Evolutionary conservation across 2,797 vertebrate species (phyloP).

Genomic region (Peromyscus eremicus): DNA sequence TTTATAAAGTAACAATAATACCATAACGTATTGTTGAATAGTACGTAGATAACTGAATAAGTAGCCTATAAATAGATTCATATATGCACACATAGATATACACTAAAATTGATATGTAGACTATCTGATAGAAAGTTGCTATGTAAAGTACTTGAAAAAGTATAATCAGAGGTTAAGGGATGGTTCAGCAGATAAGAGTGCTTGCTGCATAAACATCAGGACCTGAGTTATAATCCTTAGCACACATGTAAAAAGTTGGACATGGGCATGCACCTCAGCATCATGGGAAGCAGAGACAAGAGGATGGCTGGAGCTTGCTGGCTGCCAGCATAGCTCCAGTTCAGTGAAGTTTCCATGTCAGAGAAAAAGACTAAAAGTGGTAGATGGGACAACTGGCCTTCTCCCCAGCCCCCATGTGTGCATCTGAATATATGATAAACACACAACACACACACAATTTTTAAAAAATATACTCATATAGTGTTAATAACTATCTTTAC

Average conservation of each 20-base stretch:
- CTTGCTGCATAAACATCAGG: background rate
- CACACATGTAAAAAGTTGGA: background rate
- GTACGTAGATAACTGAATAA: background rate
- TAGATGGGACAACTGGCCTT: background rate
- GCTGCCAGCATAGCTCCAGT: background rate
- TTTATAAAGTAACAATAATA: slow-evolving; percentile 41
- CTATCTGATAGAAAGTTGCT: background rate
- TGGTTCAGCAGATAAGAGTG: background rate
- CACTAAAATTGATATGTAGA: background rate
- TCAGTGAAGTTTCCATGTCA: background rate
- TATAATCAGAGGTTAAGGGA: background rate
- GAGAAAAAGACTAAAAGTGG: background rate
- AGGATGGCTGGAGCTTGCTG: background rate
- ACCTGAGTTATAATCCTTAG: background rate
- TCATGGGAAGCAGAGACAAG: background rate
- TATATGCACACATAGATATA: background rate
- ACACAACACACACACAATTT: background rate
- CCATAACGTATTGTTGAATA: background rate
- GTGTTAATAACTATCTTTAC: background rate
- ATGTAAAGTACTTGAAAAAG: background rate
- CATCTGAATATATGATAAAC: background rate
- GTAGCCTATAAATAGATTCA: background rate
- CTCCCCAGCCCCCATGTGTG: background rate
- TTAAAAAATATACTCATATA: background rate
- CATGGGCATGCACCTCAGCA: background rate